Evolutionary conservation across 2,888 invertebrate genomes (phyloP), one percentile per base, ranked within the genome.

Genomic region (Leistus spinibarbis): DNA sequence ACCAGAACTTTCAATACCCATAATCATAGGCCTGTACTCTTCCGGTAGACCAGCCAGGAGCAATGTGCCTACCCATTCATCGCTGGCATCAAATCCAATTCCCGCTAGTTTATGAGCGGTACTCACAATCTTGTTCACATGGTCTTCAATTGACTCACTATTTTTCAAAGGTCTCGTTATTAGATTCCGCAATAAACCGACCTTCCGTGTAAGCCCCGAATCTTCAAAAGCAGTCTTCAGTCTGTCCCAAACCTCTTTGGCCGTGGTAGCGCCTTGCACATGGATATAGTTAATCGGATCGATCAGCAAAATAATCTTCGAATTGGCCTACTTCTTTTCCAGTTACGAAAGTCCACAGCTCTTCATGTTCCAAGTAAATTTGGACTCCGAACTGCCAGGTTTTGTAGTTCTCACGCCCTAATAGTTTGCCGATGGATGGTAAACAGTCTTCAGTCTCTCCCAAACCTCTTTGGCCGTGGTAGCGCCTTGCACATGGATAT

Each of bases 11-110:
- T 79, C 78, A 2, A 78, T 23, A 0, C 68, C 77, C 76, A 79
- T 78, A n/a, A 81, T 79, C 79, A 82, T 79, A 2, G 81, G 80
- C 10, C 76, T 68, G 57, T 79, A 80, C n/a, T 77, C 65, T 17
- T 80, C 79, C n/a, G 79, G 79, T 7, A 81, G 56, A 19, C 80
- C 79, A 10, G 80, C 79, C 7, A 82, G 68, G 27, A 82, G 67
- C 1, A 82, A 67, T 0, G 80, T 77, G 0, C 79, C 80, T 2
- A 81, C 68, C 79, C 80, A 81, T 67, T 79, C 77, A 1, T 80
- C 79, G 2, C 67, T 53, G 9, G 79, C 72, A 57, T 79, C 77
- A 17, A 81, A 77, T 3, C 80, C 78, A 3, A 80, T 27, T 7
- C 7, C 27, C 4, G 3, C 7, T 7, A 27, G 7, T 7, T 77